Evolutionary conservation across 2,888 invertebrate species (phyloP).

Genomic region (Agonopterix alstromeriana): DNA sequence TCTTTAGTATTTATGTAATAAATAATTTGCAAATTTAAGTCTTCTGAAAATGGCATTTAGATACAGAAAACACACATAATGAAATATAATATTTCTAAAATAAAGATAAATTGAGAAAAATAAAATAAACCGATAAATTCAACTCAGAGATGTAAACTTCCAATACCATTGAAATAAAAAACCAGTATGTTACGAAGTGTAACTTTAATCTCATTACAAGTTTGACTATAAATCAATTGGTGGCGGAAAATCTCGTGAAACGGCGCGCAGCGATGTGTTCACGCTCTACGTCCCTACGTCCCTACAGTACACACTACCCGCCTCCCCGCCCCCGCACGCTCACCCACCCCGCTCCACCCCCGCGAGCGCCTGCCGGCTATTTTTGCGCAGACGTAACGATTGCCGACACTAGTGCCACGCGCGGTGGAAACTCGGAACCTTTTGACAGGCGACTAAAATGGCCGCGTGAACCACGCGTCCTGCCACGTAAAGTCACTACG

Average conservation of each 20-base stretch:
- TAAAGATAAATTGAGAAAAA: no score
- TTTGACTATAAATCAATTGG: constrained; percentile 65
- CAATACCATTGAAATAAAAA: constrained; percentile 11
- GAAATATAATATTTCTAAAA: no score
- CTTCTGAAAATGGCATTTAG: no score
- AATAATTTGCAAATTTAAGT: no score
- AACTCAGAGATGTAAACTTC: constrained; percentile 11
- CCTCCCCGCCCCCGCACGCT: not conserved
- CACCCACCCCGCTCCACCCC: not conserved
- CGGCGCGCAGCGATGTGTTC: constrained; percentile 1
- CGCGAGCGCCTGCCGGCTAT: constrained; percentile 23
- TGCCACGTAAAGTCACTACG: constrained; percentile 56
- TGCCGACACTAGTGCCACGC: constrained; percentile 46
- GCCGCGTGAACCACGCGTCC: constrained; percentile 69
- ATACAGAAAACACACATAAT: no score
- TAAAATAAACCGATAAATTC: constrained; percentile 2
- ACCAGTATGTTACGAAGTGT: constrained; percentile 38
- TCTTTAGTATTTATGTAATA: no score
- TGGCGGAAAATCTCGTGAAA: constrained; percentile 37
- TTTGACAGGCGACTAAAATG: constrained; percentile 71
- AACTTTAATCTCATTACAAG: constrained; percentile 66
- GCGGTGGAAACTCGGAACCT: constrained; percentile 42
- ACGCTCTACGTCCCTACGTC: not conserved
- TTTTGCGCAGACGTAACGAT: constrained; percentile 67
- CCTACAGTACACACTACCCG: not conserved